phyloP scores from a whole-genome alignment of 2,888 invertebrate species.

The Nebria salina region DNA sequence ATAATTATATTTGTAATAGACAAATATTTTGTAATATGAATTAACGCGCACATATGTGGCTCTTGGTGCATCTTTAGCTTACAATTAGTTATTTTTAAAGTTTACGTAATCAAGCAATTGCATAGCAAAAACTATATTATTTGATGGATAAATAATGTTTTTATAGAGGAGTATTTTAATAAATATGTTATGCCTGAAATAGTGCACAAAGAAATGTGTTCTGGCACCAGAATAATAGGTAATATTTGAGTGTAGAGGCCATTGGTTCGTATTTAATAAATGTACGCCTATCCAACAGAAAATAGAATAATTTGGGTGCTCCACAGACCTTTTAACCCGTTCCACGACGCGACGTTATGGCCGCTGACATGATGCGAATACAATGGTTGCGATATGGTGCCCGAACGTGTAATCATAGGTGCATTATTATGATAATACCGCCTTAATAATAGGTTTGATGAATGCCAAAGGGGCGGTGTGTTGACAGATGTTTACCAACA shows the following conservation, averaged over 20 bases:
- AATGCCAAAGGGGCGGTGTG: constrained; percentile 59
- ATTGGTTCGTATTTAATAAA: constrained; percentile 36
- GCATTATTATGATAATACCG: constrained; percentile 57
- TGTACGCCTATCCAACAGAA: constrained; percentile 36
- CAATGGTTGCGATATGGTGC: not conserved
- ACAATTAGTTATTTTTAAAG: too few relatives aligned
- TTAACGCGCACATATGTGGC: too few relatives aligned
- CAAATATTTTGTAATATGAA: too few relatives aligned
- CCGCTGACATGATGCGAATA: constrained; percentile 33
- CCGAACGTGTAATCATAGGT: constrained; percentile 54
- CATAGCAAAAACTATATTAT: too few relatives aligned
- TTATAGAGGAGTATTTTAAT: too few relatives aligned
- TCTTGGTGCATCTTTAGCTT: too few relatives aligned
- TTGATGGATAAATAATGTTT: too few relatives aligned
- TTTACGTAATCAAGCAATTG: too few relatives aligned
- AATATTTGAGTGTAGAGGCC: constrained; percentile 16
- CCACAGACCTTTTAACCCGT: constrained; percentile 51
- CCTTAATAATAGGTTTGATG: constrained; percentile 61
- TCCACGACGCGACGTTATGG: constrained; percentile 42
- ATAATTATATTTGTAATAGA: too few relatives aligned
- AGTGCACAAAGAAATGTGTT: not conserved
- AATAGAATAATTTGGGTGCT: constrained; percentile 17
- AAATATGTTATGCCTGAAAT: too few relatives aligned
- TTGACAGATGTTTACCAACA: constrained; percentile 63
- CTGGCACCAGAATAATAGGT: not conserved